A percentile compares a stretch with the other conserved stretches of the same genome.
Evolutionary conservation across 2,113 vertebrate genomes (phyloP).

Genomic region (Pelecanoides urinatrix): DNA sequence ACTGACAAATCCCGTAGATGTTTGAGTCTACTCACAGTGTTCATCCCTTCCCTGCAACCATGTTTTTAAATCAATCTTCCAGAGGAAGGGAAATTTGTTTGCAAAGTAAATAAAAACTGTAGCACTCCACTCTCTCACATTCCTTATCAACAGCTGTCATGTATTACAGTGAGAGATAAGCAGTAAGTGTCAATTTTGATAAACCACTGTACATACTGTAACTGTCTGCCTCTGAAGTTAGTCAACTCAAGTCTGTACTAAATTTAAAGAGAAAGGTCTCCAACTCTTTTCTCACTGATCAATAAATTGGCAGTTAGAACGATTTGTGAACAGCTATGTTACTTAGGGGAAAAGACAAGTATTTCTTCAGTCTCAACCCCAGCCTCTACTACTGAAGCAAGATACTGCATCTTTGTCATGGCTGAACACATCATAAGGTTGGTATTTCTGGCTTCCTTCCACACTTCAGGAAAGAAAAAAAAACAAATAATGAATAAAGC

Average conservation of each 20-base stretch:
- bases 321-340: not conserved
- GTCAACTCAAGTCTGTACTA: not conserved
- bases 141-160: not conserved
- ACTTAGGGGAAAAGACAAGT: not conserved
- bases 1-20: not conserved
- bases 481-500: not conserved
- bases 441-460: not conserved
- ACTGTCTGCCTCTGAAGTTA: not conserved
- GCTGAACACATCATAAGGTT: not conserved
- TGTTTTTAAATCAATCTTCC: accelerated
- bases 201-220: not conserved
- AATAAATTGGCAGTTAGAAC: not conserved
- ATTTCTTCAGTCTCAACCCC: not conserved
- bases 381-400: not conserved
- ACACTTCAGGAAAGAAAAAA: not conserved
- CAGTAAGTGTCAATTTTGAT: not conserved
- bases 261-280: not conserved
- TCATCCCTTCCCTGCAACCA: not conserved
- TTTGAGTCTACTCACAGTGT: too few relatives aligned
- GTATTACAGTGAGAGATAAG: not conserved
- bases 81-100: not conserved
- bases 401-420: not conserved
- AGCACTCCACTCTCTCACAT: not conserved
- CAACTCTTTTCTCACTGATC: not conserved
- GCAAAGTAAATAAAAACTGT: not conserved